phyloP scores from a whole-genome alignment of 2,888 invertebrate species.

The Schizotus pectinicornis region DNA sequence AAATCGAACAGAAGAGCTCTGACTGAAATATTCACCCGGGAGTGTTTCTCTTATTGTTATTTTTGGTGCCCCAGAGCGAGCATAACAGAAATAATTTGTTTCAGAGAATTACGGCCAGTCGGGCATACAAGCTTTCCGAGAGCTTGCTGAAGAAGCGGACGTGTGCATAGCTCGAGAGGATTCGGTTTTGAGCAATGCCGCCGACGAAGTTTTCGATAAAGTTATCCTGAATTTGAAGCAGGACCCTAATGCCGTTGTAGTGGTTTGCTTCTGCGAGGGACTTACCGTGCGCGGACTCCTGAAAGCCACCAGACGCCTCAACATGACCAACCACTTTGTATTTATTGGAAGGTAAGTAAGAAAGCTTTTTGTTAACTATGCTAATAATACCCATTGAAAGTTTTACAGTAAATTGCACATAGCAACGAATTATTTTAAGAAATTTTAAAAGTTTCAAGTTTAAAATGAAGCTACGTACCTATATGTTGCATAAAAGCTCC shows the following conservation, averaged over 20 bases:
- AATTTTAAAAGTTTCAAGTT: no score
- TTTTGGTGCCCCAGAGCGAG: constrained; percentile 13
- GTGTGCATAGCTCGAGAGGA: constrained; percentile 77
- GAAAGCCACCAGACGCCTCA: constrained; percentile 65
- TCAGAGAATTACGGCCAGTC: constrained; percentile 79
- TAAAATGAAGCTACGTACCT: no score
- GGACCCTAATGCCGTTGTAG: constrained; percentile 65
- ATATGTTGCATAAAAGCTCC: no score
- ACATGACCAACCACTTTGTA: constrained; percentile 65
- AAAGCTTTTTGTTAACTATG: background rate
- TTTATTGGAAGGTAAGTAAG: constrained; percentile 70
- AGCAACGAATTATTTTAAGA: no score
- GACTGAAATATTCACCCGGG: background rate
- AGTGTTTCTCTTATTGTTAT: background rate
- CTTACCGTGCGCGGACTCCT: constrained; percentile 71
- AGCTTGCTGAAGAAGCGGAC: constrained; percentile 68
- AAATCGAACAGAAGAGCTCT: background rate
- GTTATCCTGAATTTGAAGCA: constrained; percentile 63
- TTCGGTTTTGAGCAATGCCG: constrained; percentile 66
- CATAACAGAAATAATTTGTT: constrained; percentile 35
- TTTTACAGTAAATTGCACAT: no score
- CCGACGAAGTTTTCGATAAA: constrained; percentile 63
- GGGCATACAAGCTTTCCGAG: constrained; percentile 76
- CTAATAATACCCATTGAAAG: no score
- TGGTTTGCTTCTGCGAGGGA: constrained; percentile 83